Percentiles rank a stretch among this genome's conserved stretches.
These are phyloP conservation scores for Limnephilus auricula DNA, from an alignment of 2,888 invertebrate genomes.

Conservation along the genomic window DNA sequence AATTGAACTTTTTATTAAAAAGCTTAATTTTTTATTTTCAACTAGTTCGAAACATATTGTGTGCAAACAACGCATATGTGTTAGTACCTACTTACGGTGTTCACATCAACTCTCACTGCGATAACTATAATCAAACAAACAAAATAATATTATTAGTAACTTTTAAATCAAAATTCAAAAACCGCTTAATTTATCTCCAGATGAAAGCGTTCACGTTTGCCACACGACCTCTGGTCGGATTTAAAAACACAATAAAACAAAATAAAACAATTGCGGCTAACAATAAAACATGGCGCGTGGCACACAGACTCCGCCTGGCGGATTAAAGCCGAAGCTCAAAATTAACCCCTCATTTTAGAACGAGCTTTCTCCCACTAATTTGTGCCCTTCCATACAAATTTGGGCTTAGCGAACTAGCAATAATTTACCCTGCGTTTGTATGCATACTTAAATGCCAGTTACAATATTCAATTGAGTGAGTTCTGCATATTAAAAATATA, in stretches of 20 bases:
- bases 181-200: neutral
- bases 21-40: too few relatives aligned
- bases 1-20: neutral
- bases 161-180: neutral
- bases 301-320: slow-evolving; percentile 46
- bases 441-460: slow-evolving; percentile 44
- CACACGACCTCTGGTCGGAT: slow-evolving; percentile 49
- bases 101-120: too few relatives aligned
- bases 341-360: slow-evolving; percentile 60
- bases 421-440: slow-evolving; percentile 32
- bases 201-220: neutral
- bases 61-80: too few relatives aligned
- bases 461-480: slow-evolving; percentile 11
- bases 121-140: too few relatives aligned
- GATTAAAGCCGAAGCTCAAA: slow-evolving; percentile 55
- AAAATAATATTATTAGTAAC: too few relatives aligned
- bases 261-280: slow-evolving; percentile 57
- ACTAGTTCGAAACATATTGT: too few relatives aligned
- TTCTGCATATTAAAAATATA: neutral
- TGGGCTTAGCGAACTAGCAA: slow-evolving; percentile 32
- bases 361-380: slow-evolving; percentile 33
- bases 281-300: slow-evolving; percentile 61
- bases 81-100: too few relatives aligned
- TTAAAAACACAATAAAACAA: slow-evolving; percentile 54
- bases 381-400: slow-evolving; percentile 21